A percentile compares a stretch with the other conserved stretches of the same genome.
Conservation (phyloP, 2,113 vertebrate genomes). For the Daboia siamensis region DNA sequence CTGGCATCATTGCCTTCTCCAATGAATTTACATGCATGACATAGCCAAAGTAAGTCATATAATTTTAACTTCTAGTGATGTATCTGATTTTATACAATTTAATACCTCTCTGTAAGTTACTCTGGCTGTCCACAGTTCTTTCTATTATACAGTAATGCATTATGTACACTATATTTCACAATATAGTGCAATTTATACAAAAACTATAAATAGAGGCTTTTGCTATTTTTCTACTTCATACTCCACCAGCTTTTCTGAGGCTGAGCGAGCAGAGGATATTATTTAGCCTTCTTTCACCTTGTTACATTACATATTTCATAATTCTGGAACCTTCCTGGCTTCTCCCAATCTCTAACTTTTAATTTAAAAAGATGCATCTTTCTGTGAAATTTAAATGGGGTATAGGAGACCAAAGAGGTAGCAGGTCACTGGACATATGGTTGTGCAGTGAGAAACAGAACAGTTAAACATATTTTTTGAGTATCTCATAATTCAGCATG, state of each 20-base stretch:
- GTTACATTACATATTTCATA: neutral
- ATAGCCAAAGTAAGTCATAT: neutral
- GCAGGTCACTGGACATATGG: neutral
- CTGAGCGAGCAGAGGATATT: neutral
- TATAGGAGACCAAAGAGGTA: neutral
- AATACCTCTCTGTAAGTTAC: neutral
- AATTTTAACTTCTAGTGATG: neutral
- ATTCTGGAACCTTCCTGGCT: neutral
- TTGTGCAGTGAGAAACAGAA: neutral
- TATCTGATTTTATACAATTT: neutral
- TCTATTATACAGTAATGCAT: neutral
- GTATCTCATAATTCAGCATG: neutral
- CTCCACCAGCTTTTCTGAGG: neutral
- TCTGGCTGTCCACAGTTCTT: neutral
- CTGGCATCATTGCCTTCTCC: neutral
- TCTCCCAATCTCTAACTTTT: neutral
- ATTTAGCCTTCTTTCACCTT: neutral
- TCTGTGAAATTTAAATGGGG: neutral
- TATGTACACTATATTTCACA: neutral
- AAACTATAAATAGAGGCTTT: neutral
- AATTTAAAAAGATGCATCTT: neutral
- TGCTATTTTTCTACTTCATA: neutral
- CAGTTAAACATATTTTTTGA: neutral
- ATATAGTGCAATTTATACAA: neutral
- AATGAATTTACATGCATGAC: neutral